Percentiles rank a stretch among this genome's conserved stretches.
These are phyloP conservation scores for Plutella xylostella DNA, from an alignment of 2,888 invertebrate species.

Conservation along the genomic window DNA sequence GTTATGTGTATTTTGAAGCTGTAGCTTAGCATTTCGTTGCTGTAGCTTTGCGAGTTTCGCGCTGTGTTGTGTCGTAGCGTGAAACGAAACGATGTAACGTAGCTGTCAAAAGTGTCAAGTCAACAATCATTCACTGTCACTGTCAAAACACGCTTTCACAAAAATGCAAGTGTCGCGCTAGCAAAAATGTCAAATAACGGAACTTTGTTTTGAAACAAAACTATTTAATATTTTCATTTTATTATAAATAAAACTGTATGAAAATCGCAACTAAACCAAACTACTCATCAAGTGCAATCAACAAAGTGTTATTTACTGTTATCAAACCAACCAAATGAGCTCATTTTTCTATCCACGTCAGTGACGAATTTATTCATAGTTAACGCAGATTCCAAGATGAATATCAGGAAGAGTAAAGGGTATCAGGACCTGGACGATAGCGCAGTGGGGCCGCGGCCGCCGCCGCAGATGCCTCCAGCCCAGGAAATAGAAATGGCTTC, in stretches of 20 bases:
- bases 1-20: no score
- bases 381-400: no score
- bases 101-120: background rate
- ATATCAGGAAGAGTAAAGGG: constrained; percentile 68
- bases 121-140: no score
- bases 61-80: no score
- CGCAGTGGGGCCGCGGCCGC: constrained; percentile 35
- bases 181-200: constrained; percentile 10
- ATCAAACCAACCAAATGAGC: background rate
- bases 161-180: no score
- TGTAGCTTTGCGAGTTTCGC: no score
- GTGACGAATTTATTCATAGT: constrained; percentile 17
- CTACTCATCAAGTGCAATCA: background rate
- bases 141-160: no score
- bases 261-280: constrained; percentile 11
- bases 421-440: constrained; percentile 73
- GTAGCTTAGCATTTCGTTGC: no score
- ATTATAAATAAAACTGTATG: constrained; percentile 7
- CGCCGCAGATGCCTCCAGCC: constrained; percentile 61
- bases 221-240: background rate
- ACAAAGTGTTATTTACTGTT: background rate
- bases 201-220: constrained; percentile 14
- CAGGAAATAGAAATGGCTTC: constrained; percentile 84
- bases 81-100: no score
- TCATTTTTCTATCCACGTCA: constrained; percentile 36